Evolutionary conservation across 2,888 invertebrate genomes (phyloP), one percentile per base, ranked within the genome.

Genomic region (Epinotia demarniana): DNA sequence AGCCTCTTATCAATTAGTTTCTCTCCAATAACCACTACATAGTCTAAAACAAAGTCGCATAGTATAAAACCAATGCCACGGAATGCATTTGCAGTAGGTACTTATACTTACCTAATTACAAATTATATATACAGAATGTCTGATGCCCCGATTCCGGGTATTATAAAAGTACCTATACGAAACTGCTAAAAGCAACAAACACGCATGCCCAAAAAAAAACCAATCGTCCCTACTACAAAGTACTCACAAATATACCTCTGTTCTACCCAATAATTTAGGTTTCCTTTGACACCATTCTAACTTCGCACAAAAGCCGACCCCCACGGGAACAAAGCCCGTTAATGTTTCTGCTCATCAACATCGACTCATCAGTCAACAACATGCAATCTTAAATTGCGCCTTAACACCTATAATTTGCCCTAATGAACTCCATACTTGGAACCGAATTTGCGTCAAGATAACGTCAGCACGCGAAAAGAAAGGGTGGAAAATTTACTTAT

Each of bases 401-500:
- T 73, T 85, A 89, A 89, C 85, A 82, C 87, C 88, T 83, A 86
- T 89, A 90, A 91, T 91, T 91, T 89, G 81, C 82, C 77, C 79
- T 90, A 90, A 91, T 88, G 87, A 88, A 86, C 85, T 84, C 83
- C 82, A 82, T 82, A 85, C 87, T 85, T 78, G 80, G 82, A 81
- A 85, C 87, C 82, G 77, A 83, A 81, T 84, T 86, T 85, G 82
- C 81, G 80, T 76, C 79, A 80, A 82, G 85, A 86, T 86, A 86
- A 80, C 82, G 81, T 79, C 80, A 83, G 82, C 90, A 89, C 87
- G 88, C 87, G 85, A 89, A 79, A 64, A 70, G 73, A 80, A 82
- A 78, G 81, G 79, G 80, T 77, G 72, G 60, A 77, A 80, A 79
- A 77, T 78, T 77, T 77, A 69, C 62, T 75, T 73, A 77, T 78